Percentiles rank a stretch among this genome's conserved stretches.
These are phyloP conservation scores for Pristionchus maxplancki DNA, from an alignment of 2,888 invertebrate genomes.

Conservation along the genomic window DNA sequence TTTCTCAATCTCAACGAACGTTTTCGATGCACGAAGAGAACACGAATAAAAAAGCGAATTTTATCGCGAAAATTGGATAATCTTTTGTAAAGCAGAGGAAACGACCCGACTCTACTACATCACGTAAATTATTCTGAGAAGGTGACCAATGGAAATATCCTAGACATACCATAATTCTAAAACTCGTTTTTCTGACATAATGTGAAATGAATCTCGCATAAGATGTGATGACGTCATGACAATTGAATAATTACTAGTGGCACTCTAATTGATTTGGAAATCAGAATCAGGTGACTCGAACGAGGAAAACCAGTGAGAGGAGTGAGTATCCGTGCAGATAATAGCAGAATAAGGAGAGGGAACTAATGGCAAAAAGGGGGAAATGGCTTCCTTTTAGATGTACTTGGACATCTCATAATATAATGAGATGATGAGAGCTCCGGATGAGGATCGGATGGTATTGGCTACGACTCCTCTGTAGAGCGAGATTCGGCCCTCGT, in stretches of 20 bases:
- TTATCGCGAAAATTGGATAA: slow-evolving; percentile 19
- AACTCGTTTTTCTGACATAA: background rate
- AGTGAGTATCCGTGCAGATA: background rate
- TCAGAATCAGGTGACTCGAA: background rate
- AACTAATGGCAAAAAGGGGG: background rate
- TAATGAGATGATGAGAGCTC: slow-evolving; percentile 73
- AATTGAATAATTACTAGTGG: background rate
- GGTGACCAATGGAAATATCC: background rate
- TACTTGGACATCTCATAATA: slow-evolving; percentile 75
- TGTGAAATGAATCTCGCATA: background rate
- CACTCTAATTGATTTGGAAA: background rate
- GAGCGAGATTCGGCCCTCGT: slow-evolving; percentile 66
- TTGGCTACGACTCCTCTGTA: slow-evolving; percentile 72
- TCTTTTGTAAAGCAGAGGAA: slow-evolving; percentile 19
- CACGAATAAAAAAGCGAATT: background rate
- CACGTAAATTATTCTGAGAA: background rate
- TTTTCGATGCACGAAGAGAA: background rate
- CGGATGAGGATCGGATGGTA: slow-evolving; percentile 70
- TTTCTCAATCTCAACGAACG: background rate
- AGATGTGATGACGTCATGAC: background rate
- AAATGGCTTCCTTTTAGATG: slow-evolving; percentile 55
- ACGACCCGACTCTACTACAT: background rate
- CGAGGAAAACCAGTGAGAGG: background rate
- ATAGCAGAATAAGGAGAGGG: background rate
- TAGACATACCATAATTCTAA: background rate